phyloP scores from a whole-genome alignment of 2,113 vertebrate genomes.

The Prochilodus magdalenae region DNA sequence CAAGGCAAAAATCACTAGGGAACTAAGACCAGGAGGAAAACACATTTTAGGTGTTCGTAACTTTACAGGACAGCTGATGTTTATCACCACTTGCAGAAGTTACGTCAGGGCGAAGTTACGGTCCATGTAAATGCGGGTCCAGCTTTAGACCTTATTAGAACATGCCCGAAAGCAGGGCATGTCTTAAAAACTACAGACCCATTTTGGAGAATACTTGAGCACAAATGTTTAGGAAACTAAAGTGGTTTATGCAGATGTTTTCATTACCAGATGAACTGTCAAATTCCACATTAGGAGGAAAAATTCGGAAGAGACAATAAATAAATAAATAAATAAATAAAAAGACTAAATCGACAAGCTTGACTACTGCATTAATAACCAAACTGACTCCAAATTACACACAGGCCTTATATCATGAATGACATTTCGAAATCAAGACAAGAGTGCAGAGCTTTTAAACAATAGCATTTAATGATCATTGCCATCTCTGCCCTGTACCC shows the following conservation, averaged over 20 bases:
- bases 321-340: background rate
- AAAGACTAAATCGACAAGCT: background rate
- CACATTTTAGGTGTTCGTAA: no score
- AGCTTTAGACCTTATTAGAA: background rate
- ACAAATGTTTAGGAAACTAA: background rate
- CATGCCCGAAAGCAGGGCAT: background rate
- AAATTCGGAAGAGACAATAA: background rate
- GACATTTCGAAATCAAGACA: background rate
- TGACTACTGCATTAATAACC: background rate
- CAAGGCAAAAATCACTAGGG: no score
- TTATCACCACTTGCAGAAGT: background rate
- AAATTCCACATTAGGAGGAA: background rate
- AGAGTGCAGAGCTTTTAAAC: conserved; percentile 52
- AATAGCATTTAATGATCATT: conserved; percentile 85
- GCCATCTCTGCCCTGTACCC: conserved; percentile 66
- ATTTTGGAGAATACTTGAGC: background rate
- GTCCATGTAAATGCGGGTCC: background rate
- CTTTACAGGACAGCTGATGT: background rate
- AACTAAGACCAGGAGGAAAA: no score
- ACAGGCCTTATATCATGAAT: background rate
- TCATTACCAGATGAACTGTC: background rate
- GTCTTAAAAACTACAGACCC: background rate
- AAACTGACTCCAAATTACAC: background rate
- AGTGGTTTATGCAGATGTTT: background rate
- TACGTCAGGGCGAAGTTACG: background rate